Conservation (phyloP, 64 coral and sea anemone genomes). For the Pocillopora damicornis region DNA sequence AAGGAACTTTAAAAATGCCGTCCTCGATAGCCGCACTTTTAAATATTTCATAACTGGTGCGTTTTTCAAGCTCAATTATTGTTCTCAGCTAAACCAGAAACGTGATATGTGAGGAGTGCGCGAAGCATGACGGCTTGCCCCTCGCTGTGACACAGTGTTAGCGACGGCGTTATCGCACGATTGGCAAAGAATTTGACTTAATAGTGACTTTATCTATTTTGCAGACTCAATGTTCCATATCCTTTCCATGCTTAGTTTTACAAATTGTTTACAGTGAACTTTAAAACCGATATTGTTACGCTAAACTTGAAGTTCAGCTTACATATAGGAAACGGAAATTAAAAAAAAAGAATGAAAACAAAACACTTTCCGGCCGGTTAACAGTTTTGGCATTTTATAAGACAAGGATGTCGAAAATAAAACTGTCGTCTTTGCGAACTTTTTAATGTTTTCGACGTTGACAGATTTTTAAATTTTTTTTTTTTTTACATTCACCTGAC, state of each 20-base stretch:
- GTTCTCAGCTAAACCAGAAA: not conserved
- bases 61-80: constrained; percentile 11
- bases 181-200: not conserved
- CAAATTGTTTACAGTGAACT: not conserved
- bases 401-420: too few species aligned
- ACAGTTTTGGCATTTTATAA: too few species aligned
- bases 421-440: too few species aligned
- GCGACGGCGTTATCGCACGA: not conserved
- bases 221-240: not conserved
- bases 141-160: not conserved
- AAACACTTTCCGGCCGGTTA: too few species aligned
- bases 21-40: not conserved
- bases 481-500: too few species aligned
- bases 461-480: too few species aligned
- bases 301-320: too few species aligned
- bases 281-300: too few species aligned
- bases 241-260: not conserved
- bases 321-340: too few species aligned
- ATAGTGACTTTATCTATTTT: not conserved
- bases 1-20: not conserved
- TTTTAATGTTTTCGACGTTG: too few species aligned
- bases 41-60: not conserved
- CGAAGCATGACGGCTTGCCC: not conserved
- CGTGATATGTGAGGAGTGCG: not conserved
- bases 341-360: too few species aligned